Conservation (phyloP, 2,113 vertebrate genomes). For the Gymnogyps californianus region DNA sequence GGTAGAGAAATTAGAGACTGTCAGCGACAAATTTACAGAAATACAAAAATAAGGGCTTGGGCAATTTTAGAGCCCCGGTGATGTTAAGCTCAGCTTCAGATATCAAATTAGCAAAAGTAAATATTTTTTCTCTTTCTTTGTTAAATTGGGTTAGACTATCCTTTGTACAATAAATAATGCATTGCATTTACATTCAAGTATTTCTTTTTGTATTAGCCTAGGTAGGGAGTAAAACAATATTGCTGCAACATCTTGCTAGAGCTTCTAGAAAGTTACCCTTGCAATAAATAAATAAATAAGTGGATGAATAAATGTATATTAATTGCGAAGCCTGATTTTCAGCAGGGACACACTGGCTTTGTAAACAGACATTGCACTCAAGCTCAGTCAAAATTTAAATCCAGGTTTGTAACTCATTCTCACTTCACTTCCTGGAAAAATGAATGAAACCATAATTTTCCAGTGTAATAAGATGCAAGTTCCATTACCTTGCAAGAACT, state of each 20-base stretch:
- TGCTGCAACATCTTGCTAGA: background rate
- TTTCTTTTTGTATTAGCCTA: background rate
- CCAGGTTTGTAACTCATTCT: background rate
- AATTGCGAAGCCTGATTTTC: background rate
- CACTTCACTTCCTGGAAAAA: background rate
- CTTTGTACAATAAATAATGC: background rate
- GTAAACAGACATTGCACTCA: background rate
- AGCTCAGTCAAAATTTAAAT: background rate
- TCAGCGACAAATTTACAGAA: background rate
- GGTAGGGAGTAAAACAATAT: background rate
- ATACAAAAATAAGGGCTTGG: background rate
- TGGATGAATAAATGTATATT: background rate
- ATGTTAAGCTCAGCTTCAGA: background rate
- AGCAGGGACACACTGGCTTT: background rate
- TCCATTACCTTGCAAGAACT: background rate
- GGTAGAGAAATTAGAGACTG: background rate
- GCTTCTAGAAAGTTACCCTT: background rate
- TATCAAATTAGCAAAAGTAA: background rate
- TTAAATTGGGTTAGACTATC: background rate
- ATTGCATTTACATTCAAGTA: background rate
- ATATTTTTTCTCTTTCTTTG: background rate
- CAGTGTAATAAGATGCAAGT: background rate
- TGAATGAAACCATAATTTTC: background rate
- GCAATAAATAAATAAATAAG: background rate
- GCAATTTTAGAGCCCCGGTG: background rate